Evolutionary conservation across 1,140 invertebrate species (phyloP), one percentile per base, ranked within the genome.

Genomic region (Drosophila ogumai): DNA sequence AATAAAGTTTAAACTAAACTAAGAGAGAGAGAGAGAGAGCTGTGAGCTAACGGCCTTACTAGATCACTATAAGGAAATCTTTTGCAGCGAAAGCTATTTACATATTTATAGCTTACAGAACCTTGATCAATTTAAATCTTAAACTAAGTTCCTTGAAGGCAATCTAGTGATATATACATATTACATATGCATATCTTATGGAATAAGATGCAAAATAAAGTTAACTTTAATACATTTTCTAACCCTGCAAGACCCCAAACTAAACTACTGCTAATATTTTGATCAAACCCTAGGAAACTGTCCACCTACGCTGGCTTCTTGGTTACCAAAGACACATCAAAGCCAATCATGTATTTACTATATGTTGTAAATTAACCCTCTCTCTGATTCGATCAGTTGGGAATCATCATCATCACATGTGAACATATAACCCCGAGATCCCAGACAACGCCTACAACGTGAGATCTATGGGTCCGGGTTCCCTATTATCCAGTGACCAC

Each of bases 381-480:
- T 54, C 34, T 38, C 46, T 22, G 41, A 66, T 38, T n/a, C 12
- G 36, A 66, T 68, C 60, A 22, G 36, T n/a, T 34, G 22, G 38
- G 7, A 60, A 60, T 65, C 55, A 60, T 65, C 28, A 44, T 65
- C 28, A 44, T 19, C 61, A 65, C 61, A 65, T 65, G 65, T 44
- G 59, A 54, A 52, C 31, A 66, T 47, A 68, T 40, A 54, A 44
- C 25, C 38, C 47, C 31, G 7, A 43, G 61, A 67, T 54, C 31
- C 41, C 46, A 12, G 65, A 72, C 66, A 50, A 72, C 69, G 69
- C 69, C 69, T 72, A 73, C 69, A 72, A 50, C 38, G 19, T 32
- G n/a, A 36, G 36, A 71, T 58, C 66, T 49, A 49, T 49, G 65
- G 25, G n/a, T 12, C 19, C 28, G 40, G 25, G 13, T 47, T 58